Base-by-base conservation (phyloP, 2,797 vertebrate genomes). In the Ctenopoma kingsleyae region DNA sequence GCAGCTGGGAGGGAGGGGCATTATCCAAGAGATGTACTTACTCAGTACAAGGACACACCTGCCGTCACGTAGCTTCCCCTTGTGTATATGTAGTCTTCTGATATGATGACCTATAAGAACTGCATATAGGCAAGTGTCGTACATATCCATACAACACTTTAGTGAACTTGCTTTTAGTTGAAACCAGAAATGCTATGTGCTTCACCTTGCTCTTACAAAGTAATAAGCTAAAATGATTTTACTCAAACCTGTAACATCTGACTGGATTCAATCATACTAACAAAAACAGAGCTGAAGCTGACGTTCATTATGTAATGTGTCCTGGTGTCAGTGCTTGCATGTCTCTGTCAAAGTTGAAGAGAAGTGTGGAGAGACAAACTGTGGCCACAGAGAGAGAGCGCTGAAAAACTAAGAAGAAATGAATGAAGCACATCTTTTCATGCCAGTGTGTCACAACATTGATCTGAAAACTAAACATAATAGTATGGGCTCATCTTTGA, bases 21-120 rank as follows among this genome's bases (percentile, higher is more conserved):
- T 76, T 73, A 77, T 78, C 73, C 65, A 76, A 67, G 57, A 73
- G 46, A 40, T 71, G 64, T 70, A 12, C 55, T 67, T n/a, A 22
- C 30, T 77, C 35, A 41, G 74, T 41, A 70, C 64, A 77, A 78
- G 75, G 48, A 83, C 66, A 51, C 81, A 85, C 75, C 83, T 80
- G 80, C 52, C 49, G 16, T 49, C n/a, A 40, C 41, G 8, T 2
- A 66, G 61, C 66, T 47, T 68, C 47, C 32, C 44, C 35, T 36
- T 38, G 56, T 55, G 11, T 44, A n/a, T 62, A 56, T 57, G 32
- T 58, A 67, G 60, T 68, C 57, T 25, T 22, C 38, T 58, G 66
- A 65, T 55, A 41, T 54, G 53, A 23, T 78, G 69, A 84, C 73
- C 60, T 43, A 73, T 49, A 66, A 71, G 40, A 59, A 41, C 19